Evolutionary conservation across 2,888 invertebrate species (phyloP), one percentile per base, ranked within the genome.

Genomic region (Onthophagus sagittarius): DNA sequence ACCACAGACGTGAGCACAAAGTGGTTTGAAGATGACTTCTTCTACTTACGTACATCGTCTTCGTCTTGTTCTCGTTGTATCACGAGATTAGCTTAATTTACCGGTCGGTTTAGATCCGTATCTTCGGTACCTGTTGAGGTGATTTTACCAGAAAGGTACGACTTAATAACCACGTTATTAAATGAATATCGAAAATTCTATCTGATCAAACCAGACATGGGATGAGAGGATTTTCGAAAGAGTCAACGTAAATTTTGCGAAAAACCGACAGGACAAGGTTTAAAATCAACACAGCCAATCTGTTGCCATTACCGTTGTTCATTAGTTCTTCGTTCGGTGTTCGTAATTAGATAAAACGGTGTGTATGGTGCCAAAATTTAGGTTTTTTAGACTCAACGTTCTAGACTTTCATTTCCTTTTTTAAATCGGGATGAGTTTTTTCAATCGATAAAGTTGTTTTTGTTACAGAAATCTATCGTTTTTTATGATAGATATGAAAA

Each of bases 61-160:
- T 23, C 23, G 1, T 23, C 23, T 23, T 23, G 3, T 23, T 23
- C 23, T 23, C 23, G 23, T 23, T 23, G 67, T 67, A 67, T 67
- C 67, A 67, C n/a, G n/a, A 32, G 67, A 67, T 67, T 67, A 67
- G 31, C 7, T 67, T 67, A 67, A 67, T 67, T 67, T 67, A 15
- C 67, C 32, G 31, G 63, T 15, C 67, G 3, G 67, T 67, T 67
- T 23, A 67, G 67, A 67, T 67, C 31, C 23, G n/a, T 67, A 67
- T 67, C 67, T 67, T 4, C 6, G 23, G 39, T 53, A 53, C 39
- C 39, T 53, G 39, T 53, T 53, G 39, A 53, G 39, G 39, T 11
- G 39, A 53, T 11, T 53, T 53, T 11, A 53, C 9, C 11, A 53
- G 23, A 23, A 23, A 1, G 23, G 23, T 53, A 53, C 39, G 39